These are phyloP conservation scores for Auanema sp. DNA, from an alignment of 2,888 invertebrate species.

Conservation along the genomic window DNA sequence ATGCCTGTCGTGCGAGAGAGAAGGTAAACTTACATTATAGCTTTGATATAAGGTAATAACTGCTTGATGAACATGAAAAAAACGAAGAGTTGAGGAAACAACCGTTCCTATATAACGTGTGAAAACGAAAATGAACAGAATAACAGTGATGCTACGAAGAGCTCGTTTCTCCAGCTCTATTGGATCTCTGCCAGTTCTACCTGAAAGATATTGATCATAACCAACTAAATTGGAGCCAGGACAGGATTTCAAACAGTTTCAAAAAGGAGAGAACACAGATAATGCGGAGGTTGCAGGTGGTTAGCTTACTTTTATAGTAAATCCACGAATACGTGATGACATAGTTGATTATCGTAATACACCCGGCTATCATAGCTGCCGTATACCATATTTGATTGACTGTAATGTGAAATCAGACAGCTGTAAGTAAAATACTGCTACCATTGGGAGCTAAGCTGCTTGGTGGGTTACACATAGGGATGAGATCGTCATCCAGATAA, in stretches of 20 bases:
- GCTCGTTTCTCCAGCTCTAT: conserved; percentile 12
- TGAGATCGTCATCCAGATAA: neutral
- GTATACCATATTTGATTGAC: conserved; percentile 15
- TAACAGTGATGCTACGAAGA: conserved; percentile 15
- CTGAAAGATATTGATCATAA: neutral
- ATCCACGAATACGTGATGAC: conserved; percentile 7
- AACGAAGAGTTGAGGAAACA: conserved; percentile 10
- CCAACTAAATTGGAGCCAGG: neutral
- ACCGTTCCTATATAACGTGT: conserved; percentile 18
- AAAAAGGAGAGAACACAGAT: conserved; percentile 1
- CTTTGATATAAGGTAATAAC: conserved; percentile 16
- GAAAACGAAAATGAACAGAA: conserved; percentile 18
- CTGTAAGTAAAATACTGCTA: neutral
- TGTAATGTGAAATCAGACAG: neutral
- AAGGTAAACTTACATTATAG: conserved; percentile 16
- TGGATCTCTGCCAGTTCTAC: neutral
- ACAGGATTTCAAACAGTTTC: neutral
- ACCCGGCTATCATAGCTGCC: conserved; percentile 17
- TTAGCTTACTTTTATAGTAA: conserved; percentile 14
- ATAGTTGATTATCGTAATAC: conserved; percentile 15
- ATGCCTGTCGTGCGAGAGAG: neutral
- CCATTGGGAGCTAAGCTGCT: neutral
- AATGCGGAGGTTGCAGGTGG: no score
- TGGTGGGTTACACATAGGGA: neutral
- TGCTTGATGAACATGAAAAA: conserved; percentile 11